Conservation (phyloP, 1,140 invertebrate species). For the Drosophila triauraria region DNA sequence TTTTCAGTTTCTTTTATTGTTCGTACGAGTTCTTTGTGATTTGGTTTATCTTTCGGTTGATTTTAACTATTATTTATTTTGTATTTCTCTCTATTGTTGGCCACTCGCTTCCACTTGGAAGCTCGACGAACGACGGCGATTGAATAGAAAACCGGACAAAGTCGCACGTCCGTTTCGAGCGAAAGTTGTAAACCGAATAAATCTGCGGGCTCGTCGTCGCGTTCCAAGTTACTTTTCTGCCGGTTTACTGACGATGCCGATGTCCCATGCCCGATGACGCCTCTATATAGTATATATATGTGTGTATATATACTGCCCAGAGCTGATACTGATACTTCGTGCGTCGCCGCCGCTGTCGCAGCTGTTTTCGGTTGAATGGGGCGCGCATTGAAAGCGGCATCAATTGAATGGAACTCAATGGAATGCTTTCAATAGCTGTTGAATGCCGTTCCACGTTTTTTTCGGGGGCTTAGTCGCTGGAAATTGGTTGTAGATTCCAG, state of each 20-base stretch:
- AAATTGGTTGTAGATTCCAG: conserved; percentile 40
- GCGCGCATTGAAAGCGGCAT: conserved; percentile 45
- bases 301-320: conserved; percentile 2
- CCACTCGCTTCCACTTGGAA: conserved; percentile 18
- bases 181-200: conserved; percentile 79
- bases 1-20: conserved; percentile 1
- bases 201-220: conserved; percentile 61
- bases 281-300: conserved; percentile 11
- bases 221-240: conserved; percentile 59
- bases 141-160: conserved; percentile 22
- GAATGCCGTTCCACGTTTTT: conserved; percentile 38
- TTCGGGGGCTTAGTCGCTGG: neutral
- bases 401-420: conserved; percentile 42
- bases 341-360: conserved; percentile 44
- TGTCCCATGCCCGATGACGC: conserved; percentile 23
- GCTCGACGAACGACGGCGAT: conserved; percentile 12
- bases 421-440: conserved; percentile 72
- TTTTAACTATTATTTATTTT: conserved; percentile 26
- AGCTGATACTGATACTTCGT: conserved; percentile 21
- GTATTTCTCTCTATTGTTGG: conserved; percentile 27
- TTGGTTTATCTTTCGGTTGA: neutral
- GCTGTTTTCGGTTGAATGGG: conserved; percentile 70
- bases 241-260: conserved; percentile 29
- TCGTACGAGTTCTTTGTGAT: conserved; percentile 5
- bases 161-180: conserved; percentile 70